Evolutionary conservation across 2,888 invertebrate species (phyloP).

Genomic region (Trichogramma evanescens): DNA sequence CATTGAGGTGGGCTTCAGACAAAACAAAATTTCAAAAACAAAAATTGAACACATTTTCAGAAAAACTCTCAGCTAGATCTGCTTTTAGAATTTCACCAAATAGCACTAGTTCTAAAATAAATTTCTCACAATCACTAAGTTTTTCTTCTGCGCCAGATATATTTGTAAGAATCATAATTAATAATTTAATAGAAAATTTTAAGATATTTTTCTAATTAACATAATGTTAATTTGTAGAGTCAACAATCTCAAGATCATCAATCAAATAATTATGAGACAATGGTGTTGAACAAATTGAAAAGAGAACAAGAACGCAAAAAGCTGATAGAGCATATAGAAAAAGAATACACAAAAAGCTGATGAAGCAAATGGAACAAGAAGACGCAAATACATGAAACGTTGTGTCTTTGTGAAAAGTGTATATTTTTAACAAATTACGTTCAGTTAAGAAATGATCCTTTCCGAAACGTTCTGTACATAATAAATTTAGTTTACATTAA

Average conservation of each 20-base stretch:
- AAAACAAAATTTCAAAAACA: too few species aligned
- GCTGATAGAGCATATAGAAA: conserved; percentile 54
- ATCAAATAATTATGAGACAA: conserved; percentile 65
- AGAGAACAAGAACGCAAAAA: conserved; percentile 80
- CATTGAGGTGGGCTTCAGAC: too few species aligned
- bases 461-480: neutral
- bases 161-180: conserved; percentile 27
- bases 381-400: conserved; percentile 42
- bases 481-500: conserved; percentile 14
- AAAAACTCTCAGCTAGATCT: too few species aligned
- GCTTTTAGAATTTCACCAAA: too few species aligned
- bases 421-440: conserved; percentile 12
- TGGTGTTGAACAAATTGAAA: conserved; percentile 71
- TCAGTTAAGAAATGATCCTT: neutral
- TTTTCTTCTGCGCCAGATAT: conserved; percentile 36
- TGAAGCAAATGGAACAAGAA: conserved; percentile 53
- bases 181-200: neutral
- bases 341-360: too few species aligned
- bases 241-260: too few species aligned
- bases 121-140: conserved; percentile 25
- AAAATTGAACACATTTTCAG: too few species aligned
- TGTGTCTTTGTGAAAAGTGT: conserved; percentile 9
- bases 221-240: too few species aligned
- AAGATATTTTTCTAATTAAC: too few species aligned
- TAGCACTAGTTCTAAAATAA: neutral